A percentile compares a stretch with the other conserved stretches of the same genome.
phyloP scores from a whole-genome alignment of 2,888 invertebrate genomes.

The Himalopsyche anomala region DNA sequence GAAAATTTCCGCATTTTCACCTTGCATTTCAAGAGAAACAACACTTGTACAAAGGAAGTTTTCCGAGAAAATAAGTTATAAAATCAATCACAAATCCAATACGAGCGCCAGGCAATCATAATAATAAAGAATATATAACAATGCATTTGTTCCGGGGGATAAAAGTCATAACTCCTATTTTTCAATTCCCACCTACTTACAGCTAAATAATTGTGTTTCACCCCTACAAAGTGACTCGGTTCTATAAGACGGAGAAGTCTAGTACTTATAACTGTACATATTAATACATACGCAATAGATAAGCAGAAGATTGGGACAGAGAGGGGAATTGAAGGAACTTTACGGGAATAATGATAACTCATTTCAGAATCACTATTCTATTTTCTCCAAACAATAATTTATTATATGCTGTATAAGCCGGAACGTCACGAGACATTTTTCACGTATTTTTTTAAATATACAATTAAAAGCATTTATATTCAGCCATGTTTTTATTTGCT shows the following conservation, averaged over 20 bases:
- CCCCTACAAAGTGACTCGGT: constrained; percentile 45
- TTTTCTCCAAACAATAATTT: too few species aligned
- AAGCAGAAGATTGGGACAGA: constrained; percentile 55
- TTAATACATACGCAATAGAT: constrained; percentile 64
- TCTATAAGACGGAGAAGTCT: constrained; percentile 25
- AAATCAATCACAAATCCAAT: constrained; percentile 53
- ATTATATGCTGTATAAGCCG: too few species aligned
- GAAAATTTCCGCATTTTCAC: not conserved
- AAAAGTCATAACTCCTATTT: constrained; percentile 65
- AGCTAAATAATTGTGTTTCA: constrained; percentile 65
- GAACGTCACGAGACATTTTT: too few species aligned
- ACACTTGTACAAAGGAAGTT: not conserved
- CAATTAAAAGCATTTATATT: too few species aligned
- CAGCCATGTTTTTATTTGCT: too few species aligned
- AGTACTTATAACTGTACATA: constrained; percentile 59
- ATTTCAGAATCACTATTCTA: constrained; percentile 1
- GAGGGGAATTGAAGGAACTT: not conserved
- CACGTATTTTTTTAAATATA: too few species aligned
- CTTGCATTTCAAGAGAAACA: not conserved
- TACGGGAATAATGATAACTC: not conserved
- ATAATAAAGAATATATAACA: constrained; percentile 53
- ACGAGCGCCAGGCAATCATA: constrained; percentile 44
- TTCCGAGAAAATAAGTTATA: constrained; percentile 36
- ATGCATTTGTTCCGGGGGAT: constrained; percentile 61
- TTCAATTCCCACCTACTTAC: constrained; percentile 65